Conservation (phyloP, 92 coral and sea anemone species). For the Montipora capitata region DNA sequence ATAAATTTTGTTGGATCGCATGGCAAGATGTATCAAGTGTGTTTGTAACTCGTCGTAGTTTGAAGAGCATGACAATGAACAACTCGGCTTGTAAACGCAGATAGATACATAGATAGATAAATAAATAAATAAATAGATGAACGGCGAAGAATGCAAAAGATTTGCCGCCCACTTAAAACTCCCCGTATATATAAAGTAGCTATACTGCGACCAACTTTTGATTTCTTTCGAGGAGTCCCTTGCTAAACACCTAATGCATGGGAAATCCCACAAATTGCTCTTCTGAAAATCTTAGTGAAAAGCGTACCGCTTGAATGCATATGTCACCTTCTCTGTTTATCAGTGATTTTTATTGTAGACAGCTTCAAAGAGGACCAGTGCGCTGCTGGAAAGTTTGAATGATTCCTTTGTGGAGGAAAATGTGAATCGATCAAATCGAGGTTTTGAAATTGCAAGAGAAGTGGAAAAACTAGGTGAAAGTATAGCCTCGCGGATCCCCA, state of each 20-base stretch:
- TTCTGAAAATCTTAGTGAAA: too few relatives aligned
- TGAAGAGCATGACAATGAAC: background rate
- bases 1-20: too few relatives aligned
- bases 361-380: slow-evolving; percentile 66
- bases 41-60: too few relatives aligned
- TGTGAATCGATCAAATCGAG: slow-evolving; percentile 35
- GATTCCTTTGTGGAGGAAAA: background rate
- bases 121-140: background rate
- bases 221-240: too few relatives aligned
- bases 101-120: background rate
- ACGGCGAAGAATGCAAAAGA: background rate
- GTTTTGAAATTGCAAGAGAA: slow-evolving; percentile 60
- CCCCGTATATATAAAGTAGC: too few relatives aligned
- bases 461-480: slow-evolving; percentile 77
- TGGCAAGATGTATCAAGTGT: too few relatives aligned
- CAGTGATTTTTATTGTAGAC: slow-evolving; percentile 28
- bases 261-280: too few relatives aligned
- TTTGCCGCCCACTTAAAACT: too few relatives aligned
- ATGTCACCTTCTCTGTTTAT: background rate
- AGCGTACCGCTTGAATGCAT: background rate
- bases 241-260: too few relatives aligned
- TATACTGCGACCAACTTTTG: too few relatives aligned
- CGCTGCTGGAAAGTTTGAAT: slow-evolving; percentile 21
- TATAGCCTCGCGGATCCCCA: slow-evolving; percentile 64
- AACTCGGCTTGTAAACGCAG: background rate